Percentiles rank a stretch among this genome's conserved stretches.
Conservation (phyloP, 2,797 vertebrate genomes). For the Nothura maculosa region DNA sequence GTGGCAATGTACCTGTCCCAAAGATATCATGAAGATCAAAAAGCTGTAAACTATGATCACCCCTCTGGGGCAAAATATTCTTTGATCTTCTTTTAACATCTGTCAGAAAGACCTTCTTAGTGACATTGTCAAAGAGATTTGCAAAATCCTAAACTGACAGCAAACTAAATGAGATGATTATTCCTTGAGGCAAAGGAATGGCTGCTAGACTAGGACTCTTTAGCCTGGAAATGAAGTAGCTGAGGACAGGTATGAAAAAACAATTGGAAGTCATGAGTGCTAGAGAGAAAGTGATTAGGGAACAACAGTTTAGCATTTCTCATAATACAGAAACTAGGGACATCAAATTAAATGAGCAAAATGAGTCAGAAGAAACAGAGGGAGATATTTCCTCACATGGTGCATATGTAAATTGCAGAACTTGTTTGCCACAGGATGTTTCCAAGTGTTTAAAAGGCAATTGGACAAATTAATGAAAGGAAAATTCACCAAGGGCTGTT, state of each 20-base stretch:
- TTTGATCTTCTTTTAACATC: neutral
- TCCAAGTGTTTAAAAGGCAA: neutral
- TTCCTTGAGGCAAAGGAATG: neutral
- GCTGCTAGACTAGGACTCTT: neutral
- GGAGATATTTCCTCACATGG: neutral
- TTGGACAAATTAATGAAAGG: neutral
- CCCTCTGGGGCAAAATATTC: neutral
- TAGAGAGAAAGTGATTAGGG: neutral
- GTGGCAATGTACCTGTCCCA: rapidly evolving
- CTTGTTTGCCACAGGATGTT: neutral
- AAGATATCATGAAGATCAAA: neutral
- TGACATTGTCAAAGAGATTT: neutral
- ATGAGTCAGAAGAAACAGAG: neutral
- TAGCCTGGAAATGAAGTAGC: neutral
- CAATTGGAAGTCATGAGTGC: too few species aligned
- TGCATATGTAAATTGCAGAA: too few species aligned
- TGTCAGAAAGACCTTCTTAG: neutral
- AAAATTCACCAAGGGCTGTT: neutral
- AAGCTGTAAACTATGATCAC: neutral
- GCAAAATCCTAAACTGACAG: neutral
- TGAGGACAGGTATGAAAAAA: neutral
- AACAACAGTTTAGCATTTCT: neutral
- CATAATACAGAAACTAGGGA: neutral
- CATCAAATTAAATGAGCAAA: neutral
- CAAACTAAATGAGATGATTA: neutral